phyloP scores from a whole-genome alignment of 2,797 vertebrate genomes.

The Ambastaia sidthimunki region DNA sequence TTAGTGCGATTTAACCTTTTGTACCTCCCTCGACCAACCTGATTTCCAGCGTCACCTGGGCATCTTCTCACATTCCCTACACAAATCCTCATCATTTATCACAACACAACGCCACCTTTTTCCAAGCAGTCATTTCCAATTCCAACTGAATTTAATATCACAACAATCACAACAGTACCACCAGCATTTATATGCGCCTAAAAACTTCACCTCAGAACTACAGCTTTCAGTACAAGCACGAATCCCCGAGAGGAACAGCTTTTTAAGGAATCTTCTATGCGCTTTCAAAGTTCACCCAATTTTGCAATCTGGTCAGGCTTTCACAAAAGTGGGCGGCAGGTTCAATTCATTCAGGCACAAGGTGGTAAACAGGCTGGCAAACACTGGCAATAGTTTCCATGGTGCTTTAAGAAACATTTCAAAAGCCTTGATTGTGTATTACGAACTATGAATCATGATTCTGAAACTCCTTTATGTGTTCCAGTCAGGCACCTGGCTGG shows the following conservation, averaged over 20 bases:
- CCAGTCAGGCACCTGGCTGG: conserved; percentile 13
- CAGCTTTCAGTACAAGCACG: background rate
- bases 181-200: background rate
- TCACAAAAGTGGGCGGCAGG: conserved; percentile 7
- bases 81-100: background rate
- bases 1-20: background rate
- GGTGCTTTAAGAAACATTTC: conserved; percentile 27
- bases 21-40: background rate
- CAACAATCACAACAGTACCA: background rate
- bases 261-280: background rate
- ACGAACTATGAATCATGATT: conserved; percentile 33
- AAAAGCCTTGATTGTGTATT: conserved; percentile 15
- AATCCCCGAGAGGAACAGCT: background rate
- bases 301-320: conserved; percentile 11
- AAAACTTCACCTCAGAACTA: background rate
- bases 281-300: conserved; percentile 19
- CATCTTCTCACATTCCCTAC: background rate
- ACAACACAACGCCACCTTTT: background rate
- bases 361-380: conserved; percentile 22
- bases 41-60: background rate
- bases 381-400: conserved; percentile 24
- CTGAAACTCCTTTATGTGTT: conserved; percentile 10
- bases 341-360: conserved; percentile 16
- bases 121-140: background rate
- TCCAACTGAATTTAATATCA: background rate